Conservation (phyloP, 1,140 invertebrate species). For the Hestina assimilis region DNA sequence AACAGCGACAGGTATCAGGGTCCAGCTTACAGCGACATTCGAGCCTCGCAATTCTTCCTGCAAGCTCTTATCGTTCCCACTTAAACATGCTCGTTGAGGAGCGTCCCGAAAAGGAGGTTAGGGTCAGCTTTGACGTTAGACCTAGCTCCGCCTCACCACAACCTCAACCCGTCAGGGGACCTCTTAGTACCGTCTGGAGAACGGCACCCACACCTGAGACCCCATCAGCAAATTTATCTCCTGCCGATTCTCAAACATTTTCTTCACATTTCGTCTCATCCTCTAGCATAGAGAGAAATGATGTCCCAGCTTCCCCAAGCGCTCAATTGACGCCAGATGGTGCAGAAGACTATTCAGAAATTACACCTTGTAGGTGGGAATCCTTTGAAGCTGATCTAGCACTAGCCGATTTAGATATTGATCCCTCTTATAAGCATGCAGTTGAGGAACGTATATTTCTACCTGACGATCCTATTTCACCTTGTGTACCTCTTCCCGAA, state of each 20-base stretch:
- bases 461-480: slow-evolving; percentile 66
- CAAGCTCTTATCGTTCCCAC: slow-evolving; percentile 70
- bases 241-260: slow-evolving; percentile 79
- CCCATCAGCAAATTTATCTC: slow-evolving; percentile 80
- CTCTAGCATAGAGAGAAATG: slow-evolving; percentile 72
- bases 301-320: slow-evolving; percentile 76
- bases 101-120: slow-evolving; percentile 63
- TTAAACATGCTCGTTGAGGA: slow-evolving; percentile 72
- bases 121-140: slow-evolving; percentile 73
- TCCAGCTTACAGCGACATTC: slow-evolving; percentile 73
- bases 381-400: slow-evolving; percentile 78
- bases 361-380: slow-evolving; percentile 72
- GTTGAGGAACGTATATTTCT: slow-evolving; percentile 80
- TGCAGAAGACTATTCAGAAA: slow-evolving; percentile 69
- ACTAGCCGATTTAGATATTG: slow-evolving; percentile 71
- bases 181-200: slow-evolving; percentile 65
- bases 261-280: slow-evolving; percentile 80
- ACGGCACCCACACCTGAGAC: slow-evolving; percentile 79
- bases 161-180: slow-evolving; percentile 56
- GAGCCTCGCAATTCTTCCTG: slow-evolving; percentile 61
- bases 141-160: slow-evolving; percentile 59
- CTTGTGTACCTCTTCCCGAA: slow-evolving; percentile 55
- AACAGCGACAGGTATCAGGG: slow-evolving; percentile 79
- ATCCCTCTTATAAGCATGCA: slow-evolving; percentile 77
- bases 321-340: slow-evolving; percentile 79